Evolutionary conservation across 2,113 vertebrate species (phyloP).

Genomic region (Eurystomus gularis): DNA sequence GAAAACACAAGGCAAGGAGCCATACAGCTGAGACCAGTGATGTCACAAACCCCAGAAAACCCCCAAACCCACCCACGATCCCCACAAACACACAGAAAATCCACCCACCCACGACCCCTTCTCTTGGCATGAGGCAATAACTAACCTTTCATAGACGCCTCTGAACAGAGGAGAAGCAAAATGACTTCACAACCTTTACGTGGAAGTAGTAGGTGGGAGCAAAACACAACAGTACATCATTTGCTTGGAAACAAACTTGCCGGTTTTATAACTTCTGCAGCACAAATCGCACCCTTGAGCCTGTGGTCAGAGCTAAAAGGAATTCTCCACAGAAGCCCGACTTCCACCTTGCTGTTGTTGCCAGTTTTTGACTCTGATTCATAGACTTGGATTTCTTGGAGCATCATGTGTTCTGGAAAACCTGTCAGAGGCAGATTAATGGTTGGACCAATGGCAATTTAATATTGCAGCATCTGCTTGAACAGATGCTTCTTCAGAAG

Average conservation of each 20-base stretch:
- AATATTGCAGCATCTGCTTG: background rate
- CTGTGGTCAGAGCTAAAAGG: background rate
- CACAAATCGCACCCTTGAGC: background rate
- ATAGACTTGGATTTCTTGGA: background rate
- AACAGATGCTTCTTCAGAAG: slow-evolving; percentile 48
- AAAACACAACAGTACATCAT: background rate
- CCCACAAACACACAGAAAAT: background rate
- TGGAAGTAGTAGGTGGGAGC: background rate
- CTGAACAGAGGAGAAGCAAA: background rate
- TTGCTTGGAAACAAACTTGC: background rate
- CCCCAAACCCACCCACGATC: background rate
- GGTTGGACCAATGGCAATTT: background rate
- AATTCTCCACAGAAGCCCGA: background rate
- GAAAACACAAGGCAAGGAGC: background rate
- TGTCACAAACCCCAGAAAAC: background rate
- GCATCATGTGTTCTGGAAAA: background rate
- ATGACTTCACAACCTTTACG: background rate
- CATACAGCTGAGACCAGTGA: background rate
- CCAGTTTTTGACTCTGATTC: slow-evolving; percentile 4
- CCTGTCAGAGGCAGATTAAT: slow-evolving; percentile 20
- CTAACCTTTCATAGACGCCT: background rate
- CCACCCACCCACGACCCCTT: background rate
- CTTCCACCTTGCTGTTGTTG: background rate
- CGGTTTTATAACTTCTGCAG: background rate
- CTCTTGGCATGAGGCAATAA: accelerated